Conservation (phyloP, 2,113 vertebrate genomes). For the Thoracochromis brauschi region DNA sequence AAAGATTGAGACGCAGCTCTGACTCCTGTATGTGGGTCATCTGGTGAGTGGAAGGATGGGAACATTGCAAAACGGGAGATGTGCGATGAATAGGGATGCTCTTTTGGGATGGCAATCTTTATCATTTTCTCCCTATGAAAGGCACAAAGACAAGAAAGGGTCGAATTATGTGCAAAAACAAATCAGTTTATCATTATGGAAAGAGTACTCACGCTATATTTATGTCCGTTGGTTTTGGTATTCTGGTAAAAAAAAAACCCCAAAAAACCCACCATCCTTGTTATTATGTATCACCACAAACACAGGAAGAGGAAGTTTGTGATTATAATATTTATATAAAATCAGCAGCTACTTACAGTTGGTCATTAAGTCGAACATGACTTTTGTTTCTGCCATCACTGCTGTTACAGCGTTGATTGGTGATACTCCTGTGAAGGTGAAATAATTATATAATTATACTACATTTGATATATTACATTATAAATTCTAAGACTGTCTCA, state of each 20-base stretch:
- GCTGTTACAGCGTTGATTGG: constrained; percentile 42
- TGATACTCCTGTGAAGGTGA: constrained; percentile 53
- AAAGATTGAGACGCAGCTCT: constrained; percentile 31
- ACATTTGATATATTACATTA: neutral
- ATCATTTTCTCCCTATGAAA: constrained; percentile 59
- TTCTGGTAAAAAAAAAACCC: constrained; percentile 46
- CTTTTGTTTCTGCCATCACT: constrained; percentile 64
- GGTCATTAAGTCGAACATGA: constrained; percentile 65
- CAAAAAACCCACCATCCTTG: neutral
- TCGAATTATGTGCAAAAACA: neutral
- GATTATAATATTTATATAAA: neutral
- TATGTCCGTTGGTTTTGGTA: constrained; percentile 72
- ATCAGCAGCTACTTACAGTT: constrained; percentile 64
- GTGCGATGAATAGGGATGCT: constrained; percentile 77
- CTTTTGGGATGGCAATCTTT: constrained; percentile 41
- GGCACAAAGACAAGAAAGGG: neutral
- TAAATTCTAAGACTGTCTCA: neutral
- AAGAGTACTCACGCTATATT: constrained; percentile 66
- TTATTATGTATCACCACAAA: neutral
- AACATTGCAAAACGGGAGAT: constrained; percentile 69
- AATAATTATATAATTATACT: neutral
- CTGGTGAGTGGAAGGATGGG: constrained; percentile 63
- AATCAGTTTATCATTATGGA: neutral
- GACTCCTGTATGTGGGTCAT: constrained; percentile 42
- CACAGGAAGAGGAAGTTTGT: neutral